Conservation (phyloP, 2,888 invertebrate genomes). For the Agrotis exclamationis region DNA sequence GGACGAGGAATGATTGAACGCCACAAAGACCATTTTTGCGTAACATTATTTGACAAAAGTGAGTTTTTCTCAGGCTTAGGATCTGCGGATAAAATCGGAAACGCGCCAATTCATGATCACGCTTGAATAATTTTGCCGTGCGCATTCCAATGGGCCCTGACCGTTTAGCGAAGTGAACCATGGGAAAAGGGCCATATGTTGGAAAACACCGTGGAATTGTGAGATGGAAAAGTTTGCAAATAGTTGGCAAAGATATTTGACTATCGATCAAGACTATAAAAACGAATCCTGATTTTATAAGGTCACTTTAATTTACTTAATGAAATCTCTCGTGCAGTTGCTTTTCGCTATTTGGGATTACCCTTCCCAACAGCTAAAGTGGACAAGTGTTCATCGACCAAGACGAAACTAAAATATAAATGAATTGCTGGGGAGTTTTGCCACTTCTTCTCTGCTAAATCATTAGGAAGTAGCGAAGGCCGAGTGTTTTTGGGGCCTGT, state of each 20-base stretch:
- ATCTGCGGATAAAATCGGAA: conserved; percentile 36
- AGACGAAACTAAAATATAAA: too few relatives aligned
- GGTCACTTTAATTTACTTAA: background rate
- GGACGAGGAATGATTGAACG: conserved; percentile 36
- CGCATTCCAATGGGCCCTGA: conserved; percentile 44
- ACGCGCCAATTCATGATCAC: conserved; percentile 58
- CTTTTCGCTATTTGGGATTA: background rate
- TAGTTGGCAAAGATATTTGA: background rate
- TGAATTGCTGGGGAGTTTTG: too few relatives aligned
- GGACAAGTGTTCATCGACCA: too few relatives aligned
- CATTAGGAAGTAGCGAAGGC: too few relatives aligned
- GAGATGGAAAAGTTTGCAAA: conserved; percentile 38
- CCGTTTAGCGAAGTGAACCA: conserved; percentile 58
- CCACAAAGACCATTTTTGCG: conserved; percentile 14
- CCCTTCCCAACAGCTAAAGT: background rate
- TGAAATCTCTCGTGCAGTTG: background rate
- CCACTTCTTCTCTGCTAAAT: too few relatives aligned
- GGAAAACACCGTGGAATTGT: conserved; percentile 21
- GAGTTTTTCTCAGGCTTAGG: conserved; percentile 38
- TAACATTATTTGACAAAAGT: conserved; percentile 37
- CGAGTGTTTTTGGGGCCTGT: too few relatives aligned
- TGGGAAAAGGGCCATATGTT: conserved; percentile 51
- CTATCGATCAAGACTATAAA: background rate
- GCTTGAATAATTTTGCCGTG: conserved; percentile 50
- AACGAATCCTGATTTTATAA: background rate